phyloP scores from a whole-genome alignment of 2,888 invertebrate species.

The Gryllus longicercus region DNA sequence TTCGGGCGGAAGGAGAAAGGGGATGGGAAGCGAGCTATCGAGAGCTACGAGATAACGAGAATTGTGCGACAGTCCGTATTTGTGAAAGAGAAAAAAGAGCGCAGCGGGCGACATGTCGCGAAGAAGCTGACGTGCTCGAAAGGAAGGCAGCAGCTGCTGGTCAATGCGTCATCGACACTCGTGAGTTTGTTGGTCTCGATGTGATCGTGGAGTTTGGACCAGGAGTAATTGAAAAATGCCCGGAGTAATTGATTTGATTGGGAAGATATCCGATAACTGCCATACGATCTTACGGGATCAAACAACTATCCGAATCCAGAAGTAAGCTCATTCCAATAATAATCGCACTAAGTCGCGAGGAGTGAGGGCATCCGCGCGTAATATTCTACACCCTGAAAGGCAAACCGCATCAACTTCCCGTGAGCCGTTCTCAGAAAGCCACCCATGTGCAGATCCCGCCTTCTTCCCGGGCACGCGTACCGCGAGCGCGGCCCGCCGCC shows the following conservation, averaged over 20 bases:
- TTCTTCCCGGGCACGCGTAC: neutral
- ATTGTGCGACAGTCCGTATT: neutral
- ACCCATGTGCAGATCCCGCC: neutral
- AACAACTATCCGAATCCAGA: too few species aligned
- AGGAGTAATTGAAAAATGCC: too few species aligned
- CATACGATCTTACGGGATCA: too few species aligned
- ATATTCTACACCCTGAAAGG: neutral
- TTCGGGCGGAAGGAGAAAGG: neutral
- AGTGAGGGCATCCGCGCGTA: neutral
- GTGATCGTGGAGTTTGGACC: too few species aligned
- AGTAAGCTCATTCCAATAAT: too few species aligned
- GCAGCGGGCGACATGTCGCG: neutral
- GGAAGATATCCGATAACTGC: too few species aligned
- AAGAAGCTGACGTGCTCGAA: neutral
- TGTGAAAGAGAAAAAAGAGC: neutral
- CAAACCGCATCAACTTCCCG: neutral
- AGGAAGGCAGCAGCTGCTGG: neutral
- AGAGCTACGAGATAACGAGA: neutral
- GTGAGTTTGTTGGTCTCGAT: too few species aligned
- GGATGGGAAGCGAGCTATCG: neutral
- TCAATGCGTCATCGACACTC: too few species aligned
- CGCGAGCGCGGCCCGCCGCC: neutral
- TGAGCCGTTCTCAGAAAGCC: neutral
- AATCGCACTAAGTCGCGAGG: too few species aligned
- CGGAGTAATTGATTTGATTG: too few species aligned